phyloP scores from a whole-genome alignment of 2,888 invertebrate species.

The Xestia xanthographa region DNA sequence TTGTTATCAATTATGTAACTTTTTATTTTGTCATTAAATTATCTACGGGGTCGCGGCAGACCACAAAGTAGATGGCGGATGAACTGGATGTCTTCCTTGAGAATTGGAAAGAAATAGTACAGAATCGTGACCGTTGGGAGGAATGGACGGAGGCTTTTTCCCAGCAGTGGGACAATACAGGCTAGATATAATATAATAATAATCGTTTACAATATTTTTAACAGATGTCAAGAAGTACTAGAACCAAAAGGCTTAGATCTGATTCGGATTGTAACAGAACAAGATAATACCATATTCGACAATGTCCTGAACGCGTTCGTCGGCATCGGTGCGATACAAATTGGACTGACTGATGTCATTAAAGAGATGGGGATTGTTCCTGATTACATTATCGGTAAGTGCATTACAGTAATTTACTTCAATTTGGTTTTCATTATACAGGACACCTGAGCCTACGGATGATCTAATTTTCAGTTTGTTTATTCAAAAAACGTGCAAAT shows the following conservation, averaged over 20 bases:
- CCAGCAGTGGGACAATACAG: too few species aligned
- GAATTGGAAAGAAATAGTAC: too few species aligned
- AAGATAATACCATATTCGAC: conserved; percentile 91
- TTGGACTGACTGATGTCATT: conserved; percentile 92
- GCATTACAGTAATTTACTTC: conserved; percentile 16
- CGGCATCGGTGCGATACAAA: conserved; percentile 93
- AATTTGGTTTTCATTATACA: conserved; percentile 10
- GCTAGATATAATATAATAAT: too few species aligned
- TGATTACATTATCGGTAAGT: conserved; percentile 94
- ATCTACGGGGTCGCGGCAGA: too few species aligned
- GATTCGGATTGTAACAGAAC: conserved; percentile 91
- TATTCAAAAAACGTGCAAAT: not conserved
- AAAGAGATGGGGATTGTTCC: conserved; percentile 91
- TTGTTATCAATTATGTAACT: too few species aligned
- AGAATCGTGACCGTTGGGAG: too few species aligned
- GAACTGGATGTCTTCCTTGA: too few species aligned
- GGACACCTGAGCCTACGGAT: not conserved
- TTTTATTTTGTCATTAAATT: not conserved
- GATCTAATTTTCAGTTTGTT: not conserved
- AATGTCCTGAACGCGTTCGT: conserved; percentile 93
- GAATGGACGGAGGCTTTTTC: too few species aligned
- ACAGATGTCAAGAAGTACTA: conserved; percentile 89
- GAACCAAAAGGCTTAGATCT: conserved; percentile 92
- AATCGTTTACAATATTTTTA: not conserved
- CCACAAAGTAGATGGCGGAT: too few species aligned